Base-by-base conservation (phyloP, 2,888 invertebrate species). In the Nebria salina region DNA sequence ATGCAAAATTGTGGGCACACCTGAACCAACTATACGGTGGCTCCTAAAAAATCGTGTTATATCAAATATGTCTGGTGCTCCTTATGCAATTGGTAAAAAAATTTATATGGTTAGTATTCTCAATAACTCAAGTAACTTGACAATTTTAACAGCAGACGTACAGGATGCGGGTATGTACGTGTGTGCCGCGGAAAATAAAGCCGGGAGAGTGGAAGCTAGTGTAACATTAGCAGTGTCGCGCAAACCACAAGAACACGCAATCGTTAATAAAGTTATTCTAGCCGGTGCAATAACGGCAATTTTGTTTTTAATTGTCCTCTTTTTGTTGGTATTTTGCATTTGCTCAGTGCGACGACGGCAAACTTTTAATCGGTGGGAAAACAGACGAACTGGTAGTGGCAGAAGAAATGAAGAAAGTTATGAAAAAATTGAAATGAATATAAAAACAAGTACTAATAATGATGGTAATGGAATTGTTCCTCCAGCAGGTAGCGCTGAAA, bases 131-230 rank as follows among this genome's bases (percentile, higher is more conserved):
- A 95, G 94, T 87, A 94, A 94, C 88, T 89, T 96, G 87, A 94
- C 94, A 6, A 93, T 95, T 83, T 91, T 93, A 85, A 91, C 93
- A 43, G 93, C 93, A 7, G 95, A 95, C 82, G 88, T 93, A 83
- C 94, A 94, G 88, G 95, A 96, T 87, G 92, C 94, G 65, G 95
- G 95, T 68, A 90, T 92, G 74, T 96, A 95, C 86, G 92, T 93
- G 72, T 96, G 96, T 86, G 91, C 93, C 78, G 95, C 95, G 0
- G 95, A 95, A 87, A 96, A 95, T 86, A 93, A 94, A 87, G 96
- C 96, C 4, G 96, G 95, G 0, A 92, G 92, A 86, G 93, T 93
- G 11, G 94, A 94, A 88, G 93, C 93, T 26, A 93, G 93, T 86
- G 93, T 96, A 81, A 94, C 93, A 82, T 89, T 96, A 85, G 91